Evolutionary conservation across 2,888 invertebrate species (phyloP), one percentile per base, ranked within the genome.

Genomic region (Papilio protenor): DNA sequence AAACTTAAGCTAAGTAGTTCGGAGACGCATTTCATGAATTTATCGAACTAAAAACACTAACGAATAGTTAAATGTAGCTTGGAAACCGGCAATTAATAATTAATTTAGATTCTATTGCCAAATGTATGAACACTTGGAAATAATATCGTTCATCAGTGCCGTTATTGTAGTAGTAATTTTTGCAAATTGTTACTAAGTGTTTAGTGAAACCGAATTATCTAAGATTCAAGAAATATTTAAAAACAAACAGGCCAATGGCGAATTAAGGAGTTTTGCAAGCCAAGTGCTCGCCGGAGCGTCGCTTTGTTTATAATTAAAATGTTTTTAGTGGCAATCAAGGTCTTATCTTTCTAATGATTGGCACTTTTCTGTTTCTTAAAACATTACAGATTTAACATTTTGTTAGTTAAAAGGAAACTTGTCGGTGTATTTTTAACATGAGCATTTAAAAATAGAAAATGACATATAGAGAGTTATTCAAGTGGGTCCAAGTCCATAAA

Each of bases 231-330:
- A 73, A 76, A 80, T 78, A 81, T 81, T 77, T 71, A 66, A 77
- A 79, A 81, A 77, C 77, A 80, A 77, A 79, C 73, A 77, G 77
- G 74, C 80, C 73, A 78, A 81, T 78, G 81, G 70, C 80, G 79
- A 79, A 90, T 88, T 90, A 87, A 89, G 89, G 88, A 89, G 91
- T 92, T 94, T 93, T 91, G 92, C 89, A 93, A 93, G 87, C 87
- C 86, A 82, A 87, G 85, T 86, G 90, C 82, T 85, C 90, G 90
- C 66, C 89, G 91, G 87, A 91, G 90, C 93, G 92, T 92, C 90
- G 84, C 87, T 85, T 86, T 86, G 83, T 87, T 94, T 93, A 92
- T 93, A 94, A 94, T 94, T 94, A 94, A 92, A 92, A 90, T 81
- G 87, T 91, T 90, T 85, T 88, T 85, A 90, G 89, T 86, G 85